Conservation (phyloP, 2,797 vertebrate species). For the Mycteria americana region DNA sequence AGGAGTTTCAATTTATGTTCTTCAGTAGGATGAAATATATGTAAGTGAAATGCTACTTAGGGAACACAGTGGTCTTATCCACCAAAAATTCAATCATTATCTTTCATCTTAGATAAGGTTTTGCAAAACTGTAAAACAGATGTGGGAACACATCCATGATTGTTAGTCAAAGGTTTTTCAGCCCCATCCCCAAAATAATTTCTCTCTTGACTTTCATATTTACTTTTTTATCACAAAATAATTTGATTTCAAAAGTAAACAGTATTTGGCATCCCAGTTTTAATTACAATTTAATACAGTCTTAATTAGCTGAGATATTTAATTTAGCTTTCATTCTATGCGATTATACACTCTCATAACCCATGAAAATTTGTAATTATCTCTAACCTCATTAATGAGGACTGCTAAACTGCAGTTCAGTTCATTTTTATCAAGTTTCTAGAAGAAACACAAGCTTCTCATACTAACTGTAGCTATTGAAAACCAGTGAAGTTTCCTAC, state of each 20-base stretch:
- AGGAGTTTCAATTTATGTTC: neutral
- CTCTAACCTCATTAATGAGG: slow-evolving; percentile 64
- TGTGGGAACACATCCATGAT: neutral
- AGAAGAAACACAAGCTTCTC: slow-evolving; percentile 21
- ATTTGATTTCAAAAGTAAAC: slow-evolving; percentile 60
- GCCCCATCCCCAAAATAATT: neutral
- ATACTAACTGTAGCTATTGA: neutral
- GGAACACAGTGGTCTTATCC: neutral
- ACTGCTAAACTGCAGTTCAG: slow-evolving; percentile 56
- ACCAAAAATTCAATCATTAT: neutral
- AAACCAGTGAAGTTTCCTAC: slow-evolving; percentile 13
- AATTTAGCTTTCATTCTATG: slow-evolving; percentile 72
- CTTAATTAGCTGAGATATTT: slow-evolving; percentile 71
- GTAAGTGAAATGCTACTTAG: neutral
- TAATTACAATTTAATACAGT: slow-evolving; percentile 65
- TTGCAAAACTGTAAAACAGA: neutral
- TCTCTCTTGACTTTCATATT: neutral
- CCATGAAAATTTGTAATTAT: slow-evolving; percentile 72
- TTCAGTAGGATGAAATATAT: neutral
- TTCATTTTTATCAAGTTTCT: slow-evolving; percentile 41
- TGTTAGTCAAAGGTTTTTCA: neutral
- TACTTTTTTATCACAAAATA: slow-evolving; percentile 32
- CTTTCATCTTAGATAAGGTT: neutral
- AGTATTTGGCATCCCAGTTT: slow-evolving; percentile 38
- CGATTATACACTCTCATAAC: slow-evolving; percentile 69